A percentile compares a stretch with the other conserved stretches of the same genome.
phyloP scores from a whole-genome alignment of 1,140 invertebrate genomes.

The Phymorhynchus buccinoides region DNA sequence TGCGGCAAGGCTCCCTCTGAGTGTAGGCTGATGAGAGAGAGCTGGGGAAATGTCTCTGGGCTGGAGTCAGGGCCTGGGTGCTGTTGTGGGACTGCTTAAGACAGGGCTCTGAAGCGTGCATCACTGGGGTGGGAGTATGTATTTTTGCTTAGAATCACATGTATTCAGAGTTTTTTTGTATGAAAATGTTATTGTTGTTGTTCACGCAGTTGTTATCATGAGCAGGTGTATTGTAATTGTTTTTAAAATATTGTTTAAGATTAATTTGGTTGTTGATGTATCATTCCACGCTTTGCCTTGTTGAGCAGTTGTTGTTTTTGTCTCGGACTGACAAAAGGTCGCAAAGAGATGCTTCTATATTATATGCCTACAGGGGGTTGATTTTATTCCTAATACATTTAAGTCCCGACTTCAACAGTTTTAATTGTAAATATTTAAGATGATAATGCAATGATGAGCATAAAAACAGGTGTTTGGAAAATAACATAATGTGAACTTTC shows the following conservation, averaged over 20 bases:
- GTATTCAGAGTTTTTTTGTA: background rate
- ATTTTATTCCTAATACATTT: too few species aligned
- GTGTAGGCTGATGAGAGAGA: background rate
- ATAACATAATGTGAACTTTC: too few species aligned
- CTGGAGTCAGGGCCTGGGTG: background rate
- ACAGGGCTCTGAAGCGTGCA: background rate
- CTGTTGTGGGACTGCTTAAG: background rate
- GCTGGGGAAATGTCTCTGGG: background rate
- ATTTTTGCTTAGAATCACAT: background rate
- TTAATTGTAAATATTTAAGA: too few species aligned
- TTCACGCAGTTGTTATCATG: background rate
- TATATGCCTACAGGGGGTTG: too few species aligned
- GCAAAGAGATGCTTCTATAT: too few species aligned
- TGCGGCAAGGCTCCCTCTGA: constrained; percentile 43
- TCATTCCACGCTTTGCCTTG: background rate
- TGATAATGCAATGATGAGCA: too few species aligned
- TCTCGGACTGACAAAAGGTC: too few species aligned
- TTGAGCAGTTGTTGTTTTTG: too few species aligned
- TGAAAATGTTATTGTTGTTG: background rate
- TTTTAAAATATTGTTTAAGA: background rate
- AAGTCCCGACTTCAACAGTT: too few species aligned
- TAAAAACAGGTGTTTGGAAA: too few species aligned
- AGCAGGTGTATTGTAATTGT: background rate
- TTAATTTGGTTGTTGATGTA: background rate
- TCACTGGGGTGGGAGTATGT: background rate